These are phyloP conservation scores for Coracopsis vasa DNA, from an alignment of 2,113 vertebrate species.

Conservation along the genomic window DNA sequence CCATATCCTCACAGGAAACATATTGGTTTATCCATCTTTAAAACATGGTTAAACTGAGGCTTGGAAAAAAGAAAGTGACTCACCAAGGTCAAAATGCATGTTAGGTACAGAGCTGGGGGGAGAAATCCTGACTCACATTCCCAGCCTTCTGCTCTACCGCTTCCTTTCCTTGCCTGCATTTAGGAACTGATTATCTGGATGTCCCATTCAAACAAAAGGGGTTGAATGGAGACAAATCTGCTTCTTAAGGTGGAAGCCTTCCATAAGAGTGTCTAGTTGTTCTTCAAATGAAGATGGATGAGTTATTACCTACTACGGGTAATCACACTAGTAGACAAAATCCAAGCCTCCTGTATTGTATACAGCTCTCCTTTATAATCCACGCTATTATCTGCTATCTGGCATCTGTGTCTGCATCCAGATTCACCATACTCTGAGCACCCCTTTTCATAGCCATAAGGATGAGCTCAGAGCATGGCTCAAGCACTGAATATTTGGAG, in stretches of 20 bases:
- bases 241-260: neutral
- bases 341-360: neutral
- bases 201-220: neutral
- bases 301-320: neutral
- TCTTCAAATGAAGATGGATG: neutral
- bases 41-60: neutral
- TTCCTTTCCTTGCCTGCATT: neutral
- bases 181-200: neutral
- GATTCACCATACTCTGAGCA: neutral
- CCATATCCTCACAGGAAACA: neutral
- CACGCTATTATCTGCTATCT: neutral
- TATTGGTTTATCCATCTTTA: neutral
- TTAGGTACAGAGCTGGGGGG: neutral
- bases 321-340: neutral
- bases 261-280: neutral
- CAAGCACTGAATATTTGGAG: neutral
- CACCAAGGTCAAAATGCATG: neutral
- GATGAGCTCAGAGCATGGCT: neutral
- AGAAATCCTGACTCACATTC: neutral
- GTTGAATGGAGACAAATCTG: neutral
- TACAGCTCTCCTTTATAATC: neutral
- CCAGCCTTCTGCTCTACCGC: neutral
- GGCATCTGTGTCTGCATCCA: neutral
- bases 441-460: neutral
- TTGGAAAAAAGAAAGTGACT: neutral